Percentiles rank a stretch among this genome's conserved stretches.
These are phyloP conservation scores for Picus viridis DNA, from an alignment of 2,797 vertebrate species.

Conservation along the genomic window DNA sequence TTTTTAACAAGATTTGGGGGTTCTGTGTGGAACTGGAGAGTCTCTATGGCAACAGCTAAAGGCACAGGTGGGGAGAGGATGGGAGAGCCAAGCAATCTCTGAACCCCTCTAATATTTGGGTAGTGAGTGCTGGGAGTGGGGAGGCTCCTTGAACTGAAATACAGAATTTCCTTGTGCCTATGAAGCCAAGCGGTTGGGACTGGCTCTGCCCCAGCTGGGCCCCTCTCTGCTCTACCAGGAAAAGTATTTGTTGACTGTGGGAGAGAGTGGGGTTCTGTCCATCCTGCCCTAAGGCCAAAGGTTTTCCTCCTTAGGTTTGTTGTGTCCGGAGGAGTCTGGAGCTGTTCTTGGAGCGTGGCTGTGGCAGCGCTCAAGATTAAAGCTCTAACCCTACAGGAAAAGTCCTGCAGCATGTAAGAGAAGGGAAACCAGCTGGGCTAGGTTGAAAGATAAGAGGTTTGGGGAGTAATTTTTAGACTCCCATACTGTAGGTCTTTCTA, in stretches of 20 bases:
- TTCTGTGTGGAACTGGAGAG: background rate
- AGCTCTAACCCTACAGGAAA: constrained; percentile 20
- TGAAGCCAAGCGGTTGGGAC: background rate
- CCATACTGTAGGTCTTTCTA: constrained; percentile 36
- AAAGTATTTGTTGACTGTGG: background rate
- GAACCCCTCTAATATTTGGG: background rate
- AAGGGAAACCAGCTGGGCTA: constrained; percentile 42
- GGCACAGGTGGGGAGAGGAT: background rate
- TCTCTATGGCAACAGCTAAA: constrained; percentile 73
- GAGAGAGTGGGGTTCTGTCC: background rate
- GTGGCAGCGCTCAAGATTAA: background rate
- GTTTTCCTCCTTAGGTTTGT: background rate
- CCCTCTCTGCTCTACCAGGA: background rate
- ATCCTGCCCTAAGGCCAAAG: background rate
- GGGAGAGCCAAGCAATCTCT: background rate
- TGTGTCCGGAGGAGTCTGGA: background rate
- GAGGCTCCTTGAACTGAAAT: background rate
- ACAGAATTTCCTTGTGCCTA: background rate
- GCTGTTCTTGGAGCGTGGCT: background rate
- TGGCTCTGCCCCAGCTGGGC: background rate
- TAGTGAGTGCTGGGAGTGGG: background rate
- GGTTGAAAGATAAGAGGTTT: constrained; percentile 29
- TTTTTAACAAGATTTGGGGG: constrained; percentile 48
- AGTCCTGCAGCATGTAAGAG: background rate
- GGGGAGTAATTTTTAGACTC: constrained; percentile 36